Evolutionary conservation across 2,797 vertebrate species (phyloP).

Genomic region (Ceryle rudis): DNA sequence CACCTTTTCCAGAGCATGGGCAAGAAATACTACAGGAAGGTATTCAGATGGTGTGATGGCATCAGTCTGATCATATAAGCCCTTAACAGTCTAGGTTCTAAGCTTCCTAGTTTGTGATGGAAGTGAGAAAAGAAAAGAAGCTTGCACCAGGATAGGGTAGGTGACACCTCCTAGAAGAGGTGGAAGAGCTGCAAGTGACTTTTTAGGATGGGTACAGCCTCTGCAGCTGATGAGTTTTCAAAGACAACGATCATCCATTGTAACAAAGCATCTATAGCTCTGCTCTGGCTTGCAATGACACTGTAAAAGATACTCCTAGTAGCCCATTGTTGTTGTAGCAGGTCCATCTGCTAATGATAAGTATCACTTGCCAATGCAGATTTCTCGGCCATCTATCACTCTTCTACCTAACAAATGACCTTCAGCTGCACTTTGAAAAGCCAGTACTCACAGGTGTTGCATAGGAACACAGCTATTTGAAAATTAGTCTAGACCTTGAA

Average conservation of each 20-base stretch:
- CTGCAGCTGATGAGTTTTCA: not conserved
- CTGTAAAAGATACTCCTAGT: not conserved
- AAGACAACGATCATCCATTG: not conserved
- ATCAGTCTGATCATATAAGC: not conserved
- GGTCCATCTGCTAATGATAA: not conserved
- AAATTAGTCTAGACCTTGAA: not conserved
- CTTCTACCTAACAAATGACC: not conserved
- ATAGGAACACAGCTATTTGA: not conserved
- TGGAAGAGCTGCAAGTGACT: not conserved
- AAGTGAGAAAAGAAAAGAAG: not conserved
- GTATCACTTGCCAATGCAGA: not conserved
- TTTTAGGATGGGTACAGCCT: not conserved
- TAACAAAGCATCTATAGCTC: fast-evolving
- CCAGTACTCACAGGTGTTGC: not conserved
- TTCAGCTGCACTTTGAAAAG: not conserved
- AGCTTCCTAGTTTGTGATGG: not conserved
- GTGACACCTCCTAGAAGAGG: not conserved
- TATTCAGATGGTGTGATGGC: not conserved
- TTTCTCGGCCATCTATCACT: not conserved
- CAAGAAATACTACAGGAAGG: not conserved
- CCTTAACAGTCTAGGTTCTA: not conserved
- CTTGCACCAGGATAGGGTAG: not conserved
- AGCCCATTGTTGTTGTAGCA: not conserved
- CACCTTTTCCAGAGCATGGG: not conserved
- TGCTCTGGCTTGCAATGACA: not conserved